Base-by-base conservation (phyloP, 2,113 vertebrate species). In the Hippolais icterina region DNA sequence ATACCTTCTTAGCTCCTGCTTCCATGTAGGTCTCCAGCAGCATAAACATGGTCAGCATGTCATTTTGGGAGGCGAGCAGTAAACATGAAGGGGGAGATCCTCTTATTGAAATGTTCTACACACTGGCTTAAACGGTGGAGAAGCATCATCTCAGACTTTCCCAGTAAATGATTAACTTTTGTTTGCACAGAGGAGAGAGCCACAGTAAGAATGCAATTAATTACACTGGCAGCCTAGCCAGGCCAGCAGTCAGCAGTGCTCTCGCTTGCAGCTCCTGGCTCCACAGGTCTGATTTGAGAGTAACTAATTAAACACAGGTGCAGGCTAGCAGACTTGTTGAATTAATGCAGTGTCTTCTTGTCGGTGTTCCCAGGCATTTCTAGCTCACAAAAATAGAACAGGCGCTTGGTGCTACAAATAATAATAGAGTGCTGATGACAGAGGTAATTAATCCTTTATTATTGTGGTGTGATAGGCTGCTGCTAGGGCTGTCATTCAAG, bases 281-380 rank as follows among this genome's bases (percentile, higher is more conserved):
- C 88, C 54, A 70, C 83, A 90, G 93, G 93, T 91, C 92, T 96
- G 96, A 88, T 94, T 89, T 77, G 56, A 81, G 85, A 95, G 76
- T 89, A 95, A 89, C 95, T 96, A 95, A 96, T 96, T 96, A 96
- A 97, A 89, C 2, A 0, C 96, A 97, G 96, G 94, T 94, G 96
- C 93, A 93, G 86, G 64, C 88, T 94, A 63, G 88, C 72, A 94
- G 83, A 96, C 92, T 95, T 89, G 61, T 90, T 96, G 96, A 95
- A 96, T 96, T 96, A 93, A 94, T 87, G 31, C 86, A 90, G 86
- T 87, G 89, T 93, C 92, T 71, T 94, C 88, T 93, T 87, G 89
- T 94, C 5, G 87, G 74, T 83, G 70, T 94, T 96, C 71, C 70
- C 69, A 94, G 93, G 90, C 86, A 60, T 95, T 87, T 82, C 83